Percentiles rank a stretch among this genome's conserved stretches.
phyloP scores from a whole-genome alignment of 53 echinoderm and acorn worm genomes.

The Mesocentrotus franciscanus region DNA sequence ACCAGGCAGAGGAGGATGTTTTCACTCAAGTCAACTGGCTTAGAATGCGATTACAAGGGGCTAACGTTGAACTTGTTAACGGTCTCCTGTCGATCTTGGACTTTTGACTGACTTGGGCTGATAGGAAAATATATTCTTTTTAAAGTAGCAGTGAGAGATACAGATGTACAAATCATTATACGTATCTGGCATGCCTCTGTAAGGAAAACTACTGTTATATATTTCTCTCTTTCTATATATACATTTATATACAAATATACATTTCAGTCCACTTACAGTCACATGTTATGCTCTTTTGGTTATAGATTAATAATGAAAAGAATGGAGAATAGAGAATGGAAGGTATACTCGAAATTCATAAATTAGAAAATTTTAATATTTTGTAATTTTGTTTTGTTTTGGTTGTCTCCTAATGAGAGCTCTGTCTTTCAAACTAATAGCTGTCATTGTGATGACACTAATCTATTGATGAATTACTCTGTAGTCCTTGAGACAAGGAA shows the following conservation, averaged over 20 bases:
- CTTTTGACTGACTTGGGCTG: not conserved
- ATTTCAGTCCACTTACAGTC: no score
- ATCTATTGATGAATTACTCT: not conserved
- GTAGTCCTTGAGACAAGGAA: not conserved
- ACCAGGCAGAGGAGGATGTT: conserved; percentile 14
- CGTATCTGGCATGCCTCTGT: not conserved
- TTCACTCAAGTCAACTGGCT: conserved; percentile 38
- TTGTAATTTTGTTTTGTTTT: no score
- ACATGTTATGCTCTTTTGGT: no score
- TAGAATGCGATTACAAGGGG: conserved; percentile 1
- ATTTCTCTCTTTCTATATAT: no score
- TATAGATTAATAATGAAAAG: no score
- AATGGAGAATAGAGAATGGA: no score
- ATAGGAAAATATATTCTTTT: not conserved
- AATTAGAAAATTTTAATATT: no score
- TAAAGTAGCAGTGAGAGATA: no score
- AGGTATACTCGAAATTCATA: no score
- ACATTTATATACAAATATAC: no score
- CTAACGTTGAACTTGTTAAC: not conserved
- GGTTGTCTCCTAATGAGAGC: no score
- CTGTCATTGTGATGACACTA: not conserved
- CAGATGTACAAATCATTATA: no score
- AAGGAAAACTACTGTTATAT: not conserved
- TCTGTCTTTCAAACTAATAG: not conserved
- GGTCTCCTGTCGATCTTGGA: not conserved